These are phyloP conservation scores for Pecten maximus DNA, from an alignment of 2,888 invertebrate genomes.

Conservation along the genomic window DNA sequence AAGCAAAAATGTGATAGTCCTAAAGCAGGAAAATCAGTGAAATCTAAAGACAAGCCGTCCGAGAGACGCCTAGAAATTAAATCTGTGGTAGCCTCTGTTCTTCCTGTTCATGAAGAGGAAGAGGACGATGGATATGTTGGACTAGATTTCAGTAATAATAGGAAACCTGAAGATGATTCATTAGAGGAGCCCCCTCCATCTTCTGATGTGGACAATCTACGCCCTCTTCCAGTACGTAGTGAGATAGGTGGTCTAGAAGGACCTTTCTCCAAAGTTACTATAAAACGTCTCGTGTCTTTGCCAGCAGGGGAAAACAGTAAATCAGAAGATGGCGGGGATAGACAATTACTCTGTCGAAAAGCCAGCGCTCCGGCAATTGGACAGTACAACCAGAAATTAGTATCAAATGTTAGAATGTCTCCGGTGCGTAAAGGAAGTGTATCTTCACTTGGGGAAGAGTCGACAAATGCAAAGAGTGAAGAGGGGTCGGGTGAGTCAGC, in stretches of 20 bases:
- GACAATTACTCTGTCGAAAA: background rate
- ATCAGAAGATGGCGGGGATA: background rate
- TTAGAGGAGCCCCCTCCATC: slow-evolving; percentile 37
- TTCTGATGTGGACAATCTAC: slow-evolving; percentile 56
- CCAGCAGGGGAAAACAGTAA: background rate
- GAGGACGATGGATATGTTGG: slow-evolving; percentile 66
- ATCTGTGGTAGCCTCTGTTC: background rate
- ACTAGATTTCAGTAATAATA: slow-evolving; percentile 57
- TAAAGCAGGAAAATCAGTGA: slow-evolving; percentile 11
- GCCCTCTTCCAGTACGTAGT: slow-evolving; percentile 56
- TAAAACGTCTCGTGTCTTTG: slow-evolving; percentile 4
- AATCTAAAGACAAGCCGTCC: background rate
- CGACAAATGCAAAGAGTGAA: slow-evolving; percentile 33
- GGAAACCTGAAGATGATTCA: slow-evolving; percentile 36
- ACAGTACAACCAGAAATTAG: slow-evolving; percentile 9
- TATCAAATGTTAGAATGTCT: background rate
- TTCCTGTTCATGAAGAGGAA: slow-evolving; percentile 45
- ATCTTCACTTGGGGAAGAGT: slow-evolving; percentile 45
- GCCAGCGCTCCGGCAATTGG: background rate
- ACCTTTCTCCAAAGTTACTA: background rate
- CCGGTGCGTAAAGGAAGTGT: slow-evolving; percentile 44
- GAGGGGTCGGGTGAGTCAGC: slow-evolving; percentile 47
- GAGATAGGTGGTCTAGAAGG: slow-evolving; percentile 6
- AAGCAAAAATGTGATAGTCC: slow-evolving; percentile 16
- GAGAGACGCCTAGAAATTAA: slow-evolving; percentile 9